These are phyloP conservation scores for Tenualosa thibaudeaui DNA, from an alignment of 2,797 vertebrate species.

Conservation along the genomic window DNA sequence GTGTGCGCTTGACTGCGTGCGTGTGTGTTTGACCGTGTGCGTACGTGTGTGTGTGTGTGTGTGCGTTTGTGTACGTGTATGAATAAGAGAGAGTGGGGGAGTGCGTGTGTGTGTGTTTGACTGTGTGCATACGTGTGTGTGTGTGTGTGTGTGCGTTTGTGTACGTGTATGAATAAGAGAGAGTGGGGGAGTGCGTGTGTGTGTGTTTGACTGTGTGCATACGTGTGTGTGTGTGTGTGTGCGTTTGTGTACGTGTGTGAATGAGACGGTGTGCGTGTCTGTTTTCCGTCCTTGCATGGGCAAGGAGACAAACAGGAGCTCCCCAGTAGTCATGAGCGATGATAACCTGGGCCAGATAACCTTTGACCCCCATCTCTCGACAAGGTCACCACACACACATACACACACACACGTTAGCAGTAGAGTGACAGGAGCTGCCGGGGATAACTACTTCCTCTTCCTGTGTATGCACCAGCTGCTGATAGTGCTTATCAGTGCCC, in stretches of 20 bases:
- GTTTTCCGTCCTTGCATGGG: not conserved
- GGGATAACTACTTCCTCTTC: slow-evolving; percentile 28
- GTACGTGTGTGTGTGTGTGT: too few species aligned
- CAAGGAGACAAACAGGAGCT: not conserved
- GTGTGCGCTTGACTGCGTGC: too few species aligned
- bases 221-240: not conserved
- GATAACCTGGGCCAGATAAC: slow-evolving; percentile 37
- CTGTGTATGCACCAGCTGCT: not conserved
- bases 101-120: not conserved
- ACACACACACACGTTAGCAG: not conserved
- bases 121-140: not conserved
- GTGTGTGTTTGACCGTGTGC: too few species aligned
- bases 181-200: too few species aligned
- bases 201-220: not conserved
- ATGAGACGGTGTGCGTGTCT: not conserved
- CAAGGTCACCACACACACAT: not conserved
- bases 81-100: not conserved
- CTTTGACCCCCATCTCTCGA: slow-evolving; percentile 10
- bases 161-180: too few species aligned
- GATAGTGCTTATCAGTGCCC: slow-evolving; percentile 29
- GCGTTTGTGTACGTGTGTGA: not conserved
- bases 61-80: not conserved
- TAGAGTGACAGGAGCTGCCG: slow-evolving; percentile 17
- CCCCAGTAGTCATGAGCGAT: not conserved
- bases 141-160: too few species aligned